Evolutionary conservation across 2,888 invertebrate genomes (phyloP).

Genomic region (Loripinus fragilis): DNA sequence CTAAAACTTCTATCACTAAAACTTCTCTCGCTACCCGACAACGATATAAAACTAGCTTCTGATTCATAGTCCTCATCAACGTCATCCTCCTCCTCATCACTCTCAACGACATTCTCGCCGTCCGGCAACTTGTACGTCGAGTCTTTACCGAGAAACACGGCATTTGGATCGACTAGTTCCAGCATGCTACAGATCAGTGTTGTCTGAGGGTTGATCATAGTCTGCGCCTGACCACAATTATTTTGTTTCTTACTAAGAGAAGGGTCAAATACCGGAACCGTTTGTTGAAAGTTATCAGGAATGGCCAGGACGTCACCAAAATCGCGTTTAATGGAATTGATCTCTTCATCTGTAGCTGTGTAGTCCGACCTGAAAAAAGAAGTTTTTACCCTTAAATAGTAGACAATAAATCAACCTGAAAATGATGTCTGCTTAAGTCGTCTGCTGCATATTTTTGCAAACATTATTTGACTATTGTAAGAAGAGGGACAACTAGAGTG

Average conservation of each 20-base stretch:
- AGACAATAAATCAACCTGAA: too few relatives aligned
- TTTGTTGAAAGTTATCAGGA: slow-evolving; percentile 91
- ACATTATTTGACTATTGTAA: too few relatives aligned
- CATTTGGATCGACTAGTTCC: slow-evolving; percentile 91
- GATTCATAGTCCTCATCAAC: slow-evolving; percentile 63
- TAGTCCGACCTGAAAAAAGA: not conserved
- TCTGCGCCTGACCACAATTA: slow-evolving; percentile 35
- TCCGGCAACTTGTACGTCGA: slow-evolving; percentile 55
- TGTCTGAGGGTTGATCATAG: slow-evolving; percentile 84
- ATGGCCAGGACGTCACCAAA: slow-evolving; percentile 89
- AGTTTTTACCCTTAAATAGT: too few relatives aligned
- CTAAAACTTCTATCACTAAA: slow-evolving; percentile 58
- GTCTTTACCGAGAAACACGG: slow-evolving; percentile 75
- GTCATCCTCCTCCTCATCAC: slow-evolving; percentile 60
- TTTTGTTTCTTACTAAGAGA: slow-evolving; percentile 49
- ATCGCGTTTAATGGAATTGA: slow-evolving; percentile 86
- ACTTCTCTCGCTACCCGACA: slow-evolving; percentile 52
- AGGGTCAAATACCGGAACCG: slow-evolving; percentile 87
- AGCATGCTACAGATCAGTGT: slow-evolving; percentile 84
- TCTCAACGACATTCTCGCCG: slow-evolving; percentile 35
- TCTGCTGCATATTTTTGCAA: too few relatives aligned
- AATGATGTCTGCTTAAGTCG: too few relatives aligned
- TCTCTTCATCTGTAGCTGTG: slow-evolving; percentile 89
- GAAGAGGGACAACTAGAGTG: too few relatives aligned
- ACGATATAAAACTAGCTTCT: slow-evolving; percentile 58